phyloP scores from a whole-genome alignment of 2,797 vertebrate species.

The Graptemys geographica region DNA sequence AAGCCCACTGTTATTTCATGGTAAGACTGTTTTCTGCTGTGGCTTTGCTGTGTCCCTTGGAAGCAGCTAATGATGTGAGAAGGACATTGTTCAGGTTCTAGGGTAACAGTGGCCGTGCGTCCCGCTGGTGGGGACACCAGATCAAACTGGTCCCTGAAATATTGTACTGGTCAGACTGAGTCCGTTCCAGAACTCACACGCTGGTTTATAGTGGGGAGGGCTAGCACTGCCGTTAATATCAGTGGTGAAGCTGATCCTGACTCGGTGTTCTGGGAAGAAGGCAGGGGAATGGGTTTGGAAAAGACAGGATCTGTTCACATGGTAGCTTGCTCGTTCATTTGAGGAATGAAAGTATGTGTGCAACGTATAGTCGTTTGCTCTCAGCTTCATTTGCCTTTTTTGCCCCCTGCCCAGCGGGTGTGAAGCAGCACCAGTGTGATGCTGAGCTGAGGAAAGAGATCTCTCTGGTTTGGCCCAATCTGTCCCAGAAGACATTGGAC shows the following conservation, averaged over 20 bases:
- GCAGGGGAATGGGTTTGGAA: neutral
- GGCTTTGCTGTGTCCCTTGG: neutral
- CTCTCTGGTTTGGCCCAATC: constrained; percentile 91
- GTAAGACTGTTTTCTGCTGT: neutral
- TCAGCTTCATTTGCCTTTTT: neutral
- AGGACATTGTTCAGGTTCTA: neutral
- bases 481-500: constrained; percentile 94
- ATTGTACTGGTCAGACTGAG: neutral
- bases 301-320: neutral
- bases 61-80: neutral
- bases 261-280: neutral
- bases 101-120: neutral
- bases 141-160: neutral
- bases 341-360: accelerated
- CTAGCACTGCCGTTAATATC: neutral
- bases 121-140: neutral
- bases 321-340: neutral
- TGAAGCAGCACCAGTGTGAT: constrained; percentile 90
- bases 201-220: neutral
- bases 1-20: neutral
- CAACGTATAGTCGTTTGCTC: neutral
- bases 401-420: constrained; percentile 80
- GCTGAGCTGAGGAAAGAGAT: constrained; percentile 93
- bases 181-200: neutral
- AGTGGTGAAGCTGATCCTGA: neutral